Evolutionary conservation across 2,888 invertebrate genomes (phyloP), one percentile per base, ranked within the genome.

Genomic region (Timandra comae): DNA sequence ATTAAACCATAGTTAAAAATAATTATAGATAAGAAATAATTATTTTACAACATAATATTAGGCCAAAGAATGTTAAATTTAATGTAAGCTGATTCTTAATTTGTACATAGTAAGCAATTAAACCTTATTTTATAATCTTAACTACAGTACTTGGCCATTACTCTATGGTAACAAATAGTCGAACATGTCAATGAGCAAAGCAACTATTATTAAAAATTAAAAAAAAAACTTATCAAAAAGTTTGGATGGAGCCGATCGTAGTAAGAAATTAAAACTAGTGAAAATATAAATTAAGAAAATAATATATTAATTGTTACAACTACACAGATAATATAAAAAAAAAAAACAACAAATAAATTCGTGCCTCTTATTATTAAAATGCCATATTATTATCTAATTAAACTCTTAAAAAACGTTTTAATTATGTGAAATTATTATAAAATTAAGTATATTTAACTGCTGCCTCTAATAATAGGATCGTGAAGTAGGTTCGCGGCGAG

Each of bases 311-410:
- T 72, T 54, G 66, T 61, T 78, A 74, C 59, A 65, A 59, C 68
- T 78, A 77, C 59, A 63, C 67, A 63, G 63, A 68, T 79, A 78
- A 65, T 56, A 55, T 55, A 69, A 64, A 66, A 66, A 66, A 74
- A 79, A 71, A 82, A 77, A 82, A 73, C 68, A 84, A 82, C 78
- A 84, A 82, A 82, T 84, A 85, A 84, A 85, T 82, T 84, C 84
- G 84, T 85, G 84, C 81, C 60, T 63, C 75, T 82, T 84, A 82
- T 19, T 56, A 52, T 77, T 80, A 84, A 52, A 78, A 80, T 75
- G 78, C 75, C 73, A 67, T 63, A 58, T 66, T 63, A n/a, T 62
- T 73, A 50, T 56, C 57, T 52, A 43, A 48, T 40, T 46, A 41
- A 49, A 55, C 44, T 54, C 41, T 46, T 43, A 46, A 49, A 52